These are phyloP conservation scores for Apolygus lucorum DNA, from an alignment of 1,140 invertebrate genomes.

Conservation along the genomic window DNA sequence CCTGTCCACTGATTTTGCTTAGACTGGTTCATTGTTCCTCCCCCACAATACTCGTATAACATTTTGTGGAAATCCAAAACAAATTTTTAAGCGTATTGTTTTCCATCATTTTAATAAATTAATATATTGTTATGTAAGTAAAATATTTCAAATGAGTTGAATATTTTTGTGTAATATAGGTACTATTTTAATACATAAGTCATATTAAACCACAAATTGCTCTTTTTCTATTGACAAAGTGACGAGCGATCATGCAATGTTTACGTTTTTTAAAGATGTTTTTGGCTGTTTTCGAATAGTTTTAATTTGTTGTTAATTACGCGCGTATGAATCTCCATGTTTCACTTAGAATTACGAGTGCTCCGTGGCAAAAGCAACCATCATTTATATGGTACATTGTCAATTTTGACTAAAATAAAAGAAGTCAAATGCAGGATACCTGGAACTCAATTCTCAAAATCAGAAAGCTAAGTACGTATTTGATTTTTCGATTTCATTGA, in stretches of 20 bases:
- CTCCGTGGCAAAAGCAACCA: too few species aligned
- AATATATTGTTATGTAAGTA: not conserved
- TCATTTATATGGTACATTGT: too few species aligned
- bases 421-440: not conserved
- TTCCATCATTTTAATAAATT: conserved; percentile 2
- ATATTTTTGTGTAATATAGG: conserved; percentile 7
- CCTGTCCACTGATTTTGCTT: not conserved
- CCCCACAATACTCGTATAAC: not conserved
- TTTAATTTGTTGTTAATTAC: not conserved
- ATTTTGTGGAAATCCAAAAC: not conserved
- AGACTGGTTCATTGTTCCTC: conserved; percentile 15
- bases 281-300: not conserved
- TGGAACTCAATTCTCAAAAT: too few species aligned
- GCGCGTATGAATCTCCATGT: not conserved
- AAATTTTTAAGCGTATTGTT: not conserved
- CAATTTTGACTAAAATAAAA: too few species aligned
- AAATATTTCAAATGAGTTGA: not conserved
- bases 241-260: not conserved
- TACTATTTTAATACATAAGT: not conserved
- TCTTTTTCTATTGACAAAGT: not conserved
- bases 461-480: too few species aligned
- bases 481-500: too few species aligned
- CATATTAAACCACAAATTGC: conserved; percentile 1
- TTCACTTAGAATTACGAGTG: not conserved
- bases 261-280: not conserved